phyloP scores from a whole-genome alignment of 37 sponge, comb jelly and placozoan genomes.

The Lycopodina hypogea region DNA sequence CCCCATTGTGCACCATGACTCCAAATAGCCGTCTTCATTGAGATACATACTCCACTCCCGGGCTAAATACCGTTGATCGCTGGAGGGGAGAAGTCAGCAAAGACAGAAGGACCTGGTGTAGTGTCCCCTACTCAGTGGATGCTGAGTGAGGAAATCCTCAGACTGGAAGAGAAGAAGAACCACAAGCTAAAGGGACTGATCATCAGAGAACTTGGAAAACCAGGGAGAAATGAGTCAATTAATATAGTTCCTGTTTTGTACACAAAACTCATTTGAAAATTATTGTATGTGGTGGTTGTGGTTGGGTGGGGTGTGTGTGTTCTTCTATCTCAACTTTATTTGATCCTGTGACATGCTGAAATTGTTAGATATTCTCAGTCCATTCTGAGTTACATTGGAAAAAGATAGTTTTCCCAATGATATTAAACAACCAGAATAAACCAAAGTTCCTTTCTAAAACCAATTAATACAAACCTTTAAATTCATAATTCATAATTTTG shows the following conservation, averaged over 20 bases:
- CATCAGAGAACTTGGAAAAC: constrained; percentile 79
- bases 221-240: constrained; percentile 86
- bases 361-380: background rate
- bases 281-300: background rate
- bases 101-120: background rate
- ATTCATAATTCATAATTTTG: too few species aligned
- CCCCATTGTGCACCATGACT: constrained; percentile 16
- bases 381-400: too few species aligned
- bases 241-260: background rate
- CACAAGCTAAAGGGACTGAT: constrained; percentile 69
- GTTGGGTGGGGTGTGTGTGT: background rate
- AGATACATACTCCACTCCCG: background rate
- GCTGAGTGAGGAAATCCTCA: constrained; percentile 76
- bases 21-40: constrained; percentile 17
- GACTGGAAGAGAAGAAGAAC: constrained; percentile 72
- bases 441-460: too few species aligned
- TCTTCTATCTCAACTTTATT: background rate
- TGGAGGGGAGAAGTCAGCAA: background rate
- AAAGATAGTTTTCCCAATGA: too few species aligned
- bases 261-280: background rate
- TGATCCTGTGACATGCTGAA: background rate
- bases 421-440: too few species aligned
- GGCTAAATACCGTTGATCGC: background rate
- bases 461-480: too few species aligned
- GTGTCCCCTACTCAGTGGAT: constrained; percentile 65